Percentiles rank a stretch among this genome's conserved stretches.
Conservation (phyloP, 2,888 invertebrate species). For the Calameuta filiformis region DNA sequence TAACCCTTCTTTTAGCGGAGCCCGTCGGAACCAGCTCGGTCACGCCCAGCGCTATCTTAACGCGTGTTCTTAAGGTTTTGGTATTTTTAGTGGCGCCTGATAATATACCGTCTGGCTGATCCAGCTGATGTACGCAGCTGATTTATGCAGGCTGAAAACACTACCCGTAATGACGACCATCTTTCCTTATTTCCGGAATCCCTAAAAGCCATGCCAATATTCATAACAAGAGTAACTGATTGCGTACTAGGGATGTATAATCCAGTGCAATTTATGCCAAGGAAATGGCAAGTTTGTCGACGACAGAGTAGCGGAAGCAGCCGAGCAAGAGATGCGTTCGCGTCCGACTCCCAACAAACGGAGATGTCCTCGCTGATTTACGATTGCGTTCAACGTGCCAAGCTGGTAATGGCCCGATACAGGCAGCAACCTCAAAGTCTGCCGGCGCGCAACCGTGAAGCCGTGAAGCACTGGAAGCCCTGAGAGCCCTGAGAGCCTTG, state of each 20-base stretch:
- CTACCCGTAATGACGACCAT: too few species aligned
- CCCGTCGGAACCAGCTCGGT: conserved; percentile 27
- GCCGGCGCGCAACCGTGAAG: conserved; percentile 51
- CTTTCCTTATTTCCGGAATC: not conserved
- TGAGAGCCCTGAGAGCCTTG: not conserved
- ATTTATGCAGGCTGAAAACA: too few species aligned
- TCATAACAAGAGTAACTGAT: not conserved
- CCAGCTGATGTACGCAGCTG: too few species aligned
- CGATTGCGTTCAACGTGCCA: conserved; percentile 53
- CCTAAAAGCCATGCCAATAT: not conserved
- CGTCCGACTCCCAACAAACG: conserved; percentile 28
- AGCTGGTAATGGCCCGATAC: conserved; percentile 55
- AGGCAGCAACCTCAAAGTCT: conserved; percentile 49
- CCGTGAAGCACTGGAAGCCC: conserved; percentile 6
- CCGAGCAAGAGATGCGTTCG: not conserved
- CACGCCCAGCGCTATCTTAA: conserved; percentile 52
- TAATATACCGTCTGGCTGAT: conserved; percentile 39
- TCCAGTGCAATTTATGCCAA: too few species aligned
- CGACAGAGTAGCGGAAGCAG: not conserved
- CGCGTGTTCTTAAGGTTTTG: conserved; percentile 44
- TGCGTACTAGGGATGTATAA: not conserved
- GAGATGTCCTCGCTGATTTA: conserved; percentile 49
- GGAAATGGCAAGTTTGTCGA: too few species aligned
- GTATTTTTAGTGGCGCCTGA: conserved; percentile 46
- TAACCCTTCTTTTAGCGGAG: conserved; percentile 49